Evolutionary conservation across 2,888 invertebrate species (phyloP).

Genomic region (Malacosoma neustria): DNA sequence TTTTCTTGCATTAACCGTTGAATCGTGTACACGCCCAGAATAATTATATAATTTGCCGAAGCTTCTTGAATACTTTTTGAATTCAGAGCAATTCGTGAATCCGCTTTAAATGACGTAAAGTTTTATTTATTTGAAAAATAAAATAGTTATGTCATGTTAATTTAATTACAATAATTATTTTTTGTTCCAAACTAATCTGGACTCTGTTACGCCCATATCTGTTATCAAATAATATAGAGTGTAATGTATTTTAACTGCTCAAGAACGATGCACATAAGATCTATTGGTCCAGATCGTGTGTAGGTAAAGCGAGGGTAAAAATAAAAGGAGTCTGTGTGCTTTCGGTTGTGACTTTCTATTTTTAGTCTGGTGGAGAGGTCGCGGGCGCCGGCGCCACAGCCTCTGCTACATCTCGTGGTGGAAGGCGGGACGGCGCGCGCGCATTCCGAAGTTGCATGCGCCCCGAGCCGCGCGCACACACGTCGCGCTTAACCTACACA

Average conservation of each 20-base stretch:
- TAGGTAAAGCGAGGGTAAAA: constrained; percentile 54
- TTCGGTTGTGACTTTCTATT: constrained; percentile 69
- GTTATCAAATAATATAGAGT: constrained; percentile 16
- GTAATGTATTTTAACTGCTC: constrained; percentile 39
- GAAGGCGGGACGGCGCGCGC: constrained; percentile 40
- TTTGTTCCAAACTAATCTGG: no score
- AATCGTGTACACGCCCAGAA: background rate
- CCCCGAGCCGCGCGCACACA: constrained; percentile 60
- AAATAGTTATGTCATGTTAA: no score
- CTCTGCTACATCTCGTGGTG: constrained; percentile 44
- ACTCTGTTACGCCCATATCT: background rate
- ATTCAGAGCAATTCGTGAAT: no score
- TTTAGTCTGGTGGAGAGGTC: constrained; percentile 65
- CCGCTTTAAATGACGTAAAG: no score
- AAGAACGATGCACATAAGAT: constrained; percentile 28
- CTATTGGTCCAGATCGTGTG: constrained; percentile 46
- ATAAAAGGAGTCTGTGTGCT: constrained; percentile 57
- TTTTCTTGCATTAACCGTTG: constrained; percentile 10
- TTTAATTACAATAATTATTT: no score
- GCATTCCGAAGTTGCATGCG: constrained; percentile 65
- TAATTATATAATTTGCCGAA: background rate
- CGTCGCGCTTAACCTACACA: constrained; percentile 22
- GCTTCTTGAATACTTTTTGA: background rate
- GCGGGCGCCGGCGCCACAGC: constrained; percentile 56
- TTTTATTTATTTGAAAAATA: no score